phyloP scores from a whole-genome alignment of 35 echinoderm and acorn worm species.

The Lytechinus pictus region DNA sequence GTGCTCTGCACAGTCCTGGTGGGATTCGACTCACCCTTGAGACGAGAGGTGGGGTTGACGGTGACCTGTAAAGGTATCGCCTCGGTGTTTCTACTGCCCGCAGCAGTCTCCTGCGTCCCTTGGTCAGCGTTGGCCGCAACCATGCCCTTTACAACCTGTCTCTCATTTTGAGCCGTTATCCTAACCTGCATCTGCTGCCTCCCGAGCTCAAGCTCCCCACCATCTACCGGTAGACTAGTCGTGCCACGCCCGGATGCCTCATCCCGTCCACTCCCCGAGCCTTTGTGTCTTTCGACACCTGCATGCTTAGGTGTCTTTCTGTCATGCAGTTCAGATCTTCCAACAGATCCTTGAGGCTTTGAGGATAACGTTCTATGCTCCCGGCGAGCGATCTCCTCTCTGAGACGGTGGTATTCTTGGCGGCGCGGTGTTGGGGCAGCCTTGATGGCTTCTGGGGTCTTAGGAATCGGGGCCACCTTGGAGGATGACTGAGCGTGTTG shows the following conservation, averaged over 20 bases:
- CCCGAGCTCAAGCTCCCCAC: not conserved
- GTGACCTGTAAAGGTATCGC: not conserved
- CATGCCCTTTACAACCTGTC: not conserved
- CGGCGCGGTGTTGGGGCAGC: constrained; percentile 60
- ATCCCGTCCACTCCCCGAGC: not conserved
- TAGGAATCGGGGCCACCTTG: not conserved
- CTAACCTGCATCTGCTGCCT: not conserved
- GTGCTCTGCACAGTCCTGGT: not conserved
- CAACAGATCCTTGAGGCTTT: not conserved
- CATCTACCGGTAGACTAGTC: not conserved
- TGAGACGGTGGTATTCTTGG: constrained; percentile 78
- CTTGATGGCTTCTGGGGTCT: constrained; percentile 83
- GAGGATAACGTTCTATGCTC: constrained; percentile 58
- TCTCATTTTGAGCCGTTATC: not conserved
- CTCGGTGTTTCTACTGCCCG: not conserved
- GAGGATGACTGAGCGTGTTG: not conserved
- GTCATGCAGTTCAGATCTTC: not conserved
- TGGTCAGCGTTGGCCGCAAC: not conserved
- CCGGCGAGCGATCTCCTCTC: constrained; percentile 77
- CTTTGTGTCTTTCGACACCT: not conserved
- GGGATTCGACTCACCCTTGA: not conserved
- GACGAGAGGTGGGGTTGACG: not conserved
- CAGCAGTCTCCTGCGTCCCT: not conserved
- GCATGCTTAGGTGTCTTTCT: not conserved
- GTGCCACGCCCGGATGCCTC: not conserved